These are phyloP conservation scores for Nothocercus nigrocapillus DNA, from an alignment of 2,113 vertebrate genomes.

Conservation along the genomic window DNA sequence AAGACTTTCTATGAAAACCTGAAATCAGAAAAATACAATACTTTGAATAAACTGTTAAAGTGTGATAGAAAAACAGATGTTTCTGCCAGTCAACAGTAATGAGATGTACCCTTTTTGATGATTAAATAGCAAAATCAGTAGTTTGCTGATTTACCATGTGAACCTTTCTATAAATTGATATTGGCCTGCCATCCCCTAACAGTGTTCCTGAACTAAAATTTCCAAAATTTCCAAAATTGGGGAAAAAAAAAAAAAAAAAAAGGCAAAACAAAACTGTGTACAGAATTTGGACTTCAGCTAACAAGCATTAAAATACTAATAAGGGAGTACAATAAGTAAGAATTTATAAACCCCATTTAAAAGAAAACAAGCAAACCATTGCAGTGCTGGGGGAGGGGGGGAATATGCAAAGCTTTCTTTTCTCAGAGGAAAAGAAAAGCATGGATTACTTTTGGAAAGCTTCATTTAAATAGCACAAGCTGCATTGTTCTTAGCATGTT, in stretches of 20 bases:
- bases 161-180: background rate
- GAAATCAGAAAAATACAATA: background rate
- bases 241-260: too few species aligned
- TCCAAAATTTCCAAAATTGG: too few species aligned
- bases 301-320: background rate
- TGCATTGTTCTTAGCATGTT: background rate
- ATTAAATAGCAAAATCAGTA: background rate
- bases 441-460: background rate
- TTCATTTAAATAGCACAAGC: background rate
- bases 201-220: background rate
- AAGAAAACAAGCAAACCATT: background rate
- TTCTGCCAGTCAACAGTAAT: background rate
- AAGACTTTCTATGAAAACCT: background rate
- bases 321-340: background rate
- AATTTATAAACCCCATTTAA: background rate
- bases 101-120: background rate
- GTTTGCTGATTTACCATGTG: background rate
- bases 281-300: slow-evolving; percentile 20
- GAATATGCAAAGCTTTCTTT: background rate
- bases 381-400: background rate
- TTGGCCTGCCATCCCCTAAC: background rate
- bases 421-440: background rate
- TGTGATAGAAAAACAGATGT: background rate
- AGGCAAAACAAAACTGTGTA: background rate
- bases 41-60: background rate